Conservation (phyloP, 1,140 invertebrate genomes). For the Drosophila tropicalis region DNA sequence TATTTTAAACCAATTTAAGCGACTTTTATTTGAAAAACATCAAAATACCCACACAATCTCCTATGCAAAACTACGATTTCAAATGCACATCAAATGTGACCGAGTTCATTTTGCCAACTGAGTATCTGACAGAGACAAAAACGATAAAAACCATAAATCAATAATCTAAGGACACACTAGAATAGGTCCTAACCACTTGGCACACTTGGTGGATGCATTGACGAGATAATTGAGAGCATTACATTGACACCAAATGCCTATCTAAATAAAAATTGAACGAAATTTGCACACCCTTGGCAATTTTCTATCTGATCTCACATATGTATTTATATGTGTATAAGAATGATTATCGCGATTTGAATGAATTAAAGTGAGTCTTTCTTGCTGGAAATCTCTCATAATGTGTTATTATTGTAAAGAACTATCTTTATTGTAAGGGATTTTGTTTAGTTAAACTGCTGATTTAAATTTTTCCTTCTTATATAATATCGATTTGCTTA, state of each 20-base stretch:
- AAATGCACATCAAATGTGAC: constrained; percentile 9
- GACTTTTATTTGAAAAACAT: constrained; percentile 49
- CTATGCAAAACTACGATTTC: constrained; percentile 22
- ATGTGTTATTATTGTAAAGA: too few species aligned
- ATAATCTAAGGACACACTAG: constrained; percentile 41
- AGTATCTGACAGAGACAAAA: constrained; percentile 5
- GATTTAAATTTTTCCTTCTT: too few species aligned
- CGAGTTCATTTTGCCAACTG: constrained; percentile 2
- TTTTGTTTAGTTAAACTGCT: too few species aligned
- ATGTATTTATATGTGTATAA: too few species aligned
- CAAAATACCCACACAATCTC: constrained; percentile 41
- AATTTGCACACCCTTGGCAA: neutral
- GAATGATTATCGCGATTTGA: too few species aligned
- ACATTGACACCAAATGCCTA: constrained; percentile 18
- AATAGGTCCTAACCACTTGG: constrained; percentile 38
- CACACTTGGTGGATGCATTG: constrained; percentile 39
- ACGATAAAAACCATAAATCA: constrained; percentile 36
- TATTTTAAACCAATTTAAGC: constrained; percentile 41
- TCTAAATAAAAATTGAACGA: neutral
- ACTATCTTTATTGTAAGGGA: too few species aligned
- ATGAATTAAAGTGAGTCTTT: too few species aligned
- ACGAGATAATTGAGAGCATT: constrained; percentile 36
- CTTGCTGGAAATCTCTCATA: too few species aligned
- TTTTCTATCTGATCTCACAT: neutral
- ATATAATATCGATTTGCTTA: too few species aligned